Evolutionary conservation across 2,888 invertebrate species (phyloP).

Genomic region (Chesias legatella): DNA sequence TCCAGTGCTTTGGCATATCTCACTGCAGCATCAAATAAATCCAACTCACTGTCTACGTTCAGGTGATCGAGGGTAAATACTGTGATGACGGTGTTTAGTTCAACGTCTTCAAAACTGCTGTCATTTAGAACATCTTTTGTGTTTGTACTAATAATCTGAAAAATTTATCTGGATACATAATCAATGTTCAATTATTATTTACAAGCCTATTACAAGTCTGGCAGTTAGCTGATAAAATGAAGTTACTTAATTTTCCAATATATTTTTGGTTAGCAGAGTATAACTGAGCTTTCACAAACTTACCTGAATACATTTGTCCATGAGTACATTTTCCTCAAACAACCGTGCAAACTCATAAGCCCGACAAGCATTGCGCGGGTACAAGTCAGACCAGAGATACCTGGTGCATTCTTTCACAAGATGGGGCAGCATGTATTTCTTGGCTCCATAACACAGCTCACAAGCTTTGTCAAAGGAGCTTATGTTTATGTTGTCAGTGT

Average conservation of each 20-base stretch:
- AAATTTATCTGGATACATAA: too few species aligned
- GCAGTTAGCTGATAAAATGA: not conserved
- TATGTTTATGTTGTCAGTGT: slow-evolving; percentile 89
- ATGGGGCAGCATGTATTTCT: slow-evolving; percentile 92
- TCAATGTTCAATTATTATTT: too few species aligned
- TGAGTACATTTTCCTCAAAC: slow-evolving; percentile 89
- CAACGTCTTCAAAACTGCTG: slow-evolving; percentile 88
- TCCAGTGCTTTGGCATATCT: slow-evolving; percentile 70
- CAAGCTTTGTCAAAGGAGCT: slow-evolving; percentile 92
- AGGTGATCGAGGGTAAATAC: slow-evolving; percentile 88
- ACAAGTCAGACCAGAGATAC: slow-evolving; percentile 90
- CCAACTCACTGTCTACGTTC: slow-evolving; percentile 87
- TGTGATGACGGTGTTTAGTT: slow-evolving; percentile 86
- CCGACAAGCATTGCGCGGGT: slow-evolving; percentile 89
- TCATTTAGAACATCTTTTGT: slow-evolving; percentile 88
- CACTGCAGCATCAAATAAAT: slow-evolving; percentile 87
- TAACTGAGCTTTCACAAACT: not conserved
- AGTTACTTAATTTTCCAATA: too few species aligned
- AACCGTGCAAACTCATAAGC: slow-evolving; percentile 93
- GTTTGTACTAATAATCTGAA: slow-evolving; percentile 87
- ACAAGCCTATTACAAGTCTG: too few species aligned
- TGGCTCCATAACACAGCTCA: slow-evolving; percentile 92
- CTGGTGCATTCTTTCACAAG: slow-evolving; percentile 91
- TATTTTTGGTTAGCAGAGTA: not conserved
- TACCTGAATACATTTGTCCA: slow-evolving; percentile 90